phyloP scores from a whole-genome alignment of 2,888 invertebrate species.

The Nephrotoma appendiculata region DNA sequence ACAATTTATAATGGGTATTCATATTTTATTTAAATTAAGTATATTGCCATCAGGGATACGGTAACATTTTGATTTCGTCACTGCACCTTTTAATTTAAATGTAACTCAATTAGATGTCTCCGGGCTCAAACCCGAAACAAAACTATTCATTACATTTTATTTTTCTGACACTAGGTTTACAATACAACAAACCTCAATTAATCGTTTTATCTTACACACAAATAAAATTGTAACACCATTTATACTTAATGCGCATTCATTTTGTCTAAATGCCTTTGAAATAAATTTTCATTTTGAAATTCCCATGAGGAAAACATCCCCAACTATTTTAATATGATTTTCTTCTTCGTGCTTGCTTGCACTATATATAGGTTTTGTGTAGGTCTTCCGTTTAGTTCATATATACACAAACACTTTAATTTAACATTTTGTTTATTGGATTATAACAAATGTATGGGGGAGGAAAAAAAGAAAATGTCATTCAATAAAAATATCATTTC shows the following conservation, averaged over 20 bases:
- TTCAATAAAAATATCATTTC: not conserved
- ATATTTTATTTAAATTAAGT: too few species aligned
- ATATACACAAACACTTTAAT: not conserved
- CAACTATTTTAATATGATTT: not conserved
- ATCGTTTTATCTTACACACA: not conserved
- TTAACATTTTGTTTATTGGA: not conserved
- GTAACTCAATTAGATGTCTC: too few species aligned
- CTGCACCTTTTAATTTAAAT: too few species aligned
- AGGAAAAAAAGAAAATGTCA: not conserved
- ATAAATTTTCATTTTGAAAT: not conserved
- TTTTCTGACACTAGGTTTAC: not conserved
- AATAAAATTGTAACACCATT: not conserved
- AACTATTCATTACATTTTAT: too few species aligned
- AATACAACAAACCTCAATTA: not conserved
- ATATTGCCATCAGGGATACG: too few species aligned
- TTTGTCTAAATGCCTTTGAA: not conserved
- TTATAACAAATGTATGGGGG: not conserved
- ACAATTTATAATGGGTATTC: too few species aligned
- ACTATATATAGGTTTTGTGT: not conserved
- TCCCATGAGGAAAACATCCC: not conserved
- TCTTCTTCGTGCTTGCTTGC: not conserved
- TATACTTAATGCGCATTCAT: not conserved
- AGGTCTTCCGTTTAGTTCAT: not conserved
- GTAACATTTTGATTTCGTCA: too few species aligned
- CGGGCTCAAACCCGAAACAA: too few species aligned